Conservation (phyloP, 2,888 invertebrate species). For the Sympetrum striolatum region DNA sequence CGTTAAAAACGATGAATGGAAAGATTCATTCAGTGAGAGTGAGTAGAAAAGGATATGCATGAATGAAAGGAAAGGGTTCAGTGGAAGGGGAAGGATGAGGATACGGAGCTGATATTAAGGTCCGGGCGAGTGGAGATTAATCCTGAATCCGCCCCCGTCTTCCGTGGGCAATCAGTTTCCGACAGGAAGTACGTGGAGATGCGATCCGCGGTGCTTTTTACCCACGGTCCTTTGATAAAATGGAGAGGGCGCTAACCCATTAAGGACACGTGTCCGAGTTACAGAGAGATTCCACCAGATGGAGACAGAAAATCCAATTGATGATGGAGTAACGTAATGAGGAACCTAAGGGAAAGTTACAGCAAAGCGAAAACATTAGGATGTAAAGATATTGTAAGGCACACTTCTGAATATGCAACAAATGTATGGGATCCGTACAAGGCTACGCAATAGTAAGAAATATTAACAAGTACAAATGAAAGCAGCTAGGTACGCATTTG, state of each 20-base stretch:
- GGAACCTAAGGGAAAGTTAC: too few species aligned
- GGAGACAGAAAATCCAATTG: not conserved
- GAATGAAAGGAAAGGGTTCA: not conserved
- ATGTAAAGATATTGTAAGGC: too few species aligned
- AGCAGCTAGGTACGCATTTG: too few species aligned
- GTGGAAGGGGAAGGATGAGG: not conserved
- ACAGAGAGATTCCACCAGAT: not conserved
- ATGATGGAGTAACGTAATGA: not conserved
- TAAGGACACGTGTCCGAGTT: not conserved
- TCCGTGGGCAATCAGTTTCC: not conserved
- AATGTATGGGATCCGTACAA: too few species aligned
- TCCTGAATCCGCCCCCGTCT: not conserved
- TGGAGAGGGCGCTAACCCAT: not conserved
- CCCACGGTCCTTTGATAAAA: not conserved
- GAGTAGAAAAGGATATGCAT: not conserved
- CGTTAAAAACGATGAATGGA: too few species aligned
- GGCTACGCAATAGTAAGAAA: too few species aligned
- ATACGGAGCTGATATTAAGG: not conserved
- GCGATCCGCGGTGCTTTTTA: not conserved
- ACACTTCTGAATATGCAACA: too few species aligned
- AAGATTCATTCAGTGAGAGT: too few species aligned
- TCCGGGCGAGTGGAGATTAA: not conserved
- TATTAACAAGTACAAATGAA: too few species aligned
- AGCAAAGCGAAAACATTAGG: too few species aligned
- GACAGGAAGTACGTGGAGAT: not conserved